Base-by-base conservation (phyloP, 2,113 vertebrate genomes). In the Rhinoderma darwinii region DNA sequence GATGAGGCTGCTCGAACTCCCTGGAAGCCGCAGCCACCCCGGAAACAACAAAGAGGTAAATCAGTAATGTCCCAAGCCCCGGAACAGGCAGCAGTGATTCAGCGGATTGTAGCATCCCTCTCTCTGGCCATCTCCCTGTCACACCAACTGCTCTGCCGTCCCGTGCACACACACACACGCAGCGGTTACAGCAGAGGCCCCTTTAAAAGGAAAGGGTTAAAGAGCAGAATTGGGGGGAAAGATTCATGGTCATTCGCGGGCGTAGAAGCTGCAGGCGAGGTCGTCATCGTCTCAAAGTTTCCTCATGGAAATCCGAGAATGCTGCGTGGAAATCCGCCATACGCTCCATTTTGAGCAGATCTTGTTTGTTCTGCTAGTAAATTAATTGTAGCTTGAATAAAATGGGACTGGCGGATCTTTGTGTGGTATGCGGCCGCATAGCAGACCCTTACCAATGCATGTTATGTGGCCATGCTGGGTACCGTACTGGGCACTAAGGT, bases 41-140 rank as follows among this genome's bases (percentile, higher is more conserved):
- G 82, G 82, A 73, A 83, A 73, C 82, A 73, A 73, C 82, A 83
- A 73, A 72, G 66, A 83, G 82, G 82, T 83, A 83, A 73, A 83
- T 83, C 9, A 37, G 43, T 37, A 20, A 32, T 22, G 77, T 44
- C 25, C 39, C 54, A 30, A 79, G 50, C 20, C 32, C 17, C 37
- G 41, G 56, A 14, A n/a, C 80, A 18, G 79, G 79, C 35, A 25
- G 54, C 56, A 20, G 59, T 66, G 80, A 68, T 35, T 66, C 80
- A 82, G 80, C 80, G 59, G 25, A 25, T 68, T 63, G 78, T 5
- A 63, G 78, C 54, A 81, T 81, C 54, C 20, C 51, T 39, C 17
- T 37, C 0, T 18, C 32, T 8, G 9, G 51, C 32, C 50, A 17
- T 63, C 15, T 5, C 22, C 25, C n/a, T 27, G 11, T 66, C 11